A percentile compares a stretch with the other conserved stretches of the same genome.
These are phyloP conservation scores for Prostheceraeus crozeri DNA, from an alignment of 2,888 invertebrate genomes.

Conservation along the genomic window DNA sequence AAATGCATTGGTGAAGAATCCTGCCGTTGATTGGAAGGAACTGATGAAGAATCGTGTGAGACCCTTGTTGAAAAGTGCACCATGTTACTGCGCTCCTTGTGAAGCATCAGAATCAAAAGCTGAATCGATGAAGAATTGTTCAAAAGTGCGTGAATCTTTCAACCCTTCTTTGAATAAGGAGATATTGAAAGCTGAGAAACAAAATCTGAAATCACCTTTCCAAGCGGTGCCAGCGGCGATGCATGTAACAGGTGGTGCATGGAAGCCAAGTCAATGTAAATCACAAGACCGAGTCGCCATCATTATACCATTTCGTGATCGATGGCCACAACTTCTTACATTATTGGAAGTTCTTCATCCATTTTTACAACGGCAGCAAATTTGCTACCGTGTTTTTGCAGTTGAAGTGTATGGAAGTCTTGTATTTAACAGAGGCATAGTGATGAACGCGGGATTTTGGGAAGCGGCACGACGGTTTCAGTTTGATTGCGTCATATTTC, in stretches of 20 bases:
- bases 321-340: slow-evolving; percentile 25
- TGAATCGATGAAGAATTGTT: no score
- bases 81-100: no score
- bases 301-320: slow-evolving; percentile 30
- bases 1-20: no score
- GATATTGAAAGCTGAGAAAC: no score
- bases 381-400: slow-evolving; percentile 34
- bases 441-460: slow-evolving; percentile 34
- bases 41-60: no score
- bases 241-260: slow-evolving; percentile 31
- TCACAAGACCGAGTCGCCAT: slow-evolving; percentile 11
- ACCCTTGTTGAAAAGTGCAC: no score
- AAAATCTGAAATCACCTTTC: no score
- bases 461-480: slow-evolving; percentile 20
- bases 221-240: no score
- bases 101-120: no score
- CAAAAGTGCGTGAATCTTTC: no score
- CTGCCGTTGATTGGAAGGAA: no score
- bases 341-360: slow-evolving; percentile 29
- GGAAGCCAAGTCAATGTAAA: slow-evolving; percentile 9
- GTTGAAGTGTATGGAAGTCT: slow-evolving; percentile 34
- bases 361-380: slow-evolving; percentile 23
- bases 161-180: no score
- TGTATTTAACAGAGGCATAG: slow-evolving; percentile 31
- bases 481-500: slow-evolving; percentile 35